Evolutionary conservation across 2,888 invertebrate species (phyloP).

Genomic region (Dendrolimus pini): DNA sequence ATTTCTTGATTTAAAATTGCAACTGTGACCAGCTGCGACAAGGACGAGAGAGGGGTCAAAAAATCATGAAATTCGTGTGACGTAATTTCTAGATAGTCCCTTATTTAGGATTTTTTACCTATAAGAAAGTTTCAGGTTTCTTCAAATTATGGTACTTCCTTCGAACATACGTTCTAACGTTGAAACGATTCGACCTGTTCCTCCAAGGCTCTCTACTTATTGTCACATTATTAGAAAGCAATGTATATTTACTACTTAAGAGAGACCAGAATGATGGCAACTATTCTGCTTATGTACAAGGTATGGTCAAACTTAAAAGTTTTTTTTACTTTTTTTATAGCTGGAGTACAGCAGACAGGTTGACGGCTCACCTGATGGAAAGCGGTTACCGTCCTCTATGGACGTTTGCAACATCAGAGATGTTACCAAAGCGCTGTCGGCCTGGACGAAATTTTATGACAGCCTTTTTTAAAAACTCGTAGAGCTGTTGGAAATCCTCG

Average conservation of each 20-base stretch:
- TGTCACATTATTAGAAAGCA: conserved; percentile 48
- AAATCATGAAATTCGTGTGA: too few relatives aligned
- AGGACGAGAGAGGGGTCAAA: too few relatives aligned
- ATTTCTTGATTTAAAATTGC: too few relatives aligned
- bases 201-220: conserved; percentile 58
- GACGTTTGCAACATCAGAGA: background rate
- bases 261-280: conserved; percentile 44
- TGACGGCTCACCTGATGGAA: background rate
- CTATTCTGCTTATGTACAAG: conserved; percentile 37
- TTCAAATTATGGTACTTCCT: conserved; percentile 48
- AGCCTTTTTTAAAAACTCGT: too few relatives aligned
- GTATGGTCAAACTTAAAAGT: conserved; percentile 19
- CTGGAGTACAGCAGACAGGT: background rate
- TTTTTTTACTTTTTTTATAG: background rate
- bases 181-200: conserved; percentile 54
- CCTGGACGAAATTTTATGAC: background rate
- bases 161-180: conserved; percentile 43
- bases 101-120: too few relatives aligned
- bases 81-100: too few relatives aligned
- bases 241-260: conserved; percentile 43
- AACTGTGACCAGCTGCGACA: too few relatives aligned
- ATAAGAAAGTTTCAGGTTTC: conserved; percentile 23
- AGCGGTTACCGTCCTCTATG: background rate
- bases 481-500: too few relatives aligned
- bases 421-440: background rate